Base-by-base conservation (phyloP, 2,888 invertebrate species). In the Agrenia bidenticulata region DNA sequence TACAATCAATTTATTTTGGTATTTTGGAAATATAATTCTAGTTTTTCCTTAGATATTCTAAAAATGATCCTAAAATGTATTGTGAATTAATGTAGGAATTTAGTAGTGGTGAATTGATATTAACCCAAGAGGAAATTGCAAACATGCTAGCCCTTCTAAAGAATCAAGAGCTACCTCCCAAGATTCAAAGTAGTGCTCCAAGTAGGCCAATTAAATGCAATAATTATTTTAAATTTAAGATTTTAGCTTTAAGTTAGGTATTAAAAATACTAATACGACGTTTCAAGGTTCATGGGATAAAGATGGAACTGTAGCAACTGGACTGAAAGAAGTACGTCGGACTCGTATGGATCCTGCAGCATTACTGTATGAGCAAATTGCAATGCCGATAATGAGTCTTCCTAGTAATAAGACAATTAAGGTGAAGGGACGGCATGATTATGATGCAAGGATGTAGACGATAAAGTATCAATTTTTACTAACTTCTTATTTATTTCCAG, bases 321-420 rank as follows among this genome's bases (percentile, higher is more conserved):
- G 66, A 2, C 70, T 72, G 9, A 72, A 72, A 49, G 74, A 76
- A 58, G 69, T 73, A 41, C 73, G 76, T 19, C 70, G 76, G 26
- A 73, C 69, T 41, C 70, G 76, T 50, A 63, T 76, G 56, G 76
- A 76, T 62, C 73, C 76, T n/a, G 69, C 76, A 11, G 65, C 75
- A 1, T 63, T 76, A 9, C 49, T 76, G 1, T 73, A 66, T 57
- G 76, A 76, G 39, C 76, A 76, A 61, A 73, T 76, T 32, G 69
- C 74, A 1, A 53, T 76, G 51, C 74, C 76, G 1, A 66, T 76
- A 39, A 61, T 75, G 39, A 76, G 73, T 59, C 72, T 73, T n/a
- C 73, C 74, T 5, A 23, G 64, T 21, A 72, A 69, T 57, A 70
- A 72, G 54, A 67, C 73, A 9, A 53, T 76, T 42, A 71, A 63